Evolutionary conservation across 2,797 vertebrate genomes (phyloP), one percentile per base, ranked within the genome.

Genomic region (Fistularia tabacaria): DNA sequence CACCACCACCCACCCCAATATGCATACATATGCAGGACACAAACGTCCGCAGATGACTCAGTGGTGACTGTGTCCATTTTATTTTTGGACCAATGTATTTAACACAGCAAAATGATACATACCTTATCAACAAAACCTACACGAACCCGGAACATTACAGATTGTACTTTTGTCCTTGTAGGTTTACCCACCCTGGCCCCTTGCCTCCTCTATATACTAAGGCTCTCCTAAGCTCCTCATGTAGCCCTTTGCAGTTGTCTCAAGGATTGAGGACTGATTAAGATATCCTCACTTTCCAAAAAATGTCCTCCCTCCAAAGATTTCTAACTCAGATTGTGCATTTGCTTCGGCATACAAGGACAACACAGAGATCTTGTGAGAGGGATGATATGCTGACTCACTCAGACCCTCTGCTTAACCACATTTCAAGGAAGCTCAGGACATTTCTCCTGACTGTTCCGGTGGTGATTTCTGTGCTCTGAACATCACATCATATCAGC

Each of bases 301-400:
- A 40, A 40, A 40, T 40, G 39, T 40, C 39, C 39, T 40, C 39
- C 8, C 39, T 40, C 39, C 39, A 2, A 3, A 40, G 39, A 40
- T 40, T 2, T 40, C 10, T 8, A 40, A 40, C 39, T 40, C 39
- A 8, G 10, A 40, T 40, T 8, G 39, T 8, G 39, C 4, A 40
- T 11, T 25, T 25, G 43, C 46, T 25, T 25, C 25, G 25, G 36
- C 15, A 61, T 3, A 10, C 6, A 52, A 14, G 25, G 13, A 51
- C 38, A 46, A 39, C 6, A 54, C 38, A 39, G 43, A 49, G 45
- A 48, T 63, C 66, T 70, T 14, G 52, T 71, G 57, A 72, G 41
- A 56, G 11, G 25, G 25, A 56, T 57, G 46, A 63, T 62, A 39
- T 67, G 76, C 79, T 73, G 81, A 90, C 77, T 88, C 79, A 87